These are phyloP conservation scores for Zosterops borbonicus DNA, from an alignment of 2,113 vertebrate species.

Conservation along the genomic window DNA sequence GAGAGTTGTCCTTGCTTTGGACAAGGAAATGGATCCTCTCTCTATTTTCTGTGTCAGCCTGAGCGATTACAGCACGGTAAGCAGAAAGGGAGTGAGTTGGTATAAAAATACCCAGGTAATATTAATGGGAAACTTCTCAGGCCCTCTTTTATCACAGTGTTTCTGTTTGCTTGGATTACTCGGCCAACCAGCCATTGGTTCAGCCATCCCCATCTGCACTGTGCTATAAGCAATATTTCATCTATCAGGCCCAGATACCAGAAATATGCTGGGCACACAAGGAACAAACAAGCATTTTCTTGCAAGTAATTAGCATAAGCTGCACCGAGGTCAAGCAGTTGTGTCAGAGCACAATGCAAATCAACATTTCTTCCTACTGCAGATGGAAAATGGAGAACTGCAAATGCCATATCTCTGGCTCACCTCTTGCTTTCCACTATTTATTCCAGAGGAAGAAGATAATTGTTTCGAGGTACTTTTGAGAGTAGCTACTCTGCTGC, in stretches of 20 bases:
- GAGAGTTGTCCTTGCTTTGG: neutral
- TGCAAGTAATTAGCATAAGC: conserved; percentile 22
- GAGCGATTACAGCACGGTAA: neutral
- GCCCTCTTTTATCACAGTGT: neutral
- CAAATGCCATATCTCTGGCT: neutral
- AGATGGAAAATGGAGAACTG: neutral
- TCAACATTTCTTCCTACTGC: neutral
- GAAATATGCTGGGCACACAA: neutral
- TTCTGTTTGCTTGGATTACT: conserved; percentile 17
- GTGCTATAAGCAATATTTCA: neutral
- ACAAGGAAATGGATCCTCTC: neutral
- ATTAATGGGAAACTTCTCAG: neutral
- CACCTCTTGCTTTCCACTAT: neutral
- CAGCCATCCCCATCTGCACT: neutral
- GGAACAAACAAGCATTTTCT: neutral
- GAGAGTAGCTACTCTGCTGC: neutral
- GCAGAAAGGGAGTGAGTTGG: neutral
- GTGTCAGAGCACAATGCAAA: neutral
- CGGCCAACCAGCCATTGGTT: neutral
- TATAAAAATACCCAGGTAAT: neutral
- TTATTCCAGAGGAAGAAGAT: neutral
- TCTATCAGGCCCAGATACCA: neutral
- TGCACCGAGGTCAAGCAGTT: conserved; percentile 1
- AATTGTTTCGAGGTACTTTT: neutral
- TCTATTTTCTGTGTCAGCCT: neutral